Evolutionary conservation across 1,140 invertebrate genomes (phyloP).

Genomic region (Onthophagus taurus): DNA sequence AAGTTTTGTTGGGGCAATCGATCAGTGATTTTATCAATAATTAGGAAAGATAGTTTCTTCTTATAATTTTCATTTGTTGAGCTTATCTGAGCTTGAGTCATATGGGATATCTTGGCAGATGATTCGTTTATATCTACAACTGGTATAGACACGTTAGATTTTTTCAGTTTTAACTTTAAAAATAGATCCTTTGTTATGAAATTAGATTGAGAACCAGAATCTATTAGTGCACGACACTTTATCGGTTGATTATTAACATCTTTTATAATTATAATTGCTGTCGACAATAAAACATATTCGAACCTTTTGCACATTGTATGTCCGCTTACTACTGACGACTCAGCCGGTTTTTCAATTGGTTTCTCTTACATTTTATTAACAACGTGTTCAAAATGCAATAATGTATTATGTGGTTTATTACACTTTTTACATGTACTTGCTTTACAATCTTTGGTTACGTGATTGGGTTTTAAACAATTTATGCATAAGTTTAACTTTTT

Average conservation of each 20-base stretch:
- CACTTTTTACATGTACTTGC: slow-evolving; percentile 1
- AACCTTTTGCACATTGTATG: background rate
- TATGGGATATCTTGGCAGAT: background rate
- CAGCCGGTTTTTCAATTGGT: background rate
- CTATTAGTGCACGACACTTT: slow-evolving; percentile 20
- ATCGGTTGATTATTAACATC: slow-evolving; percentile 14
- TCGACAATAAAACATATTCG: slow-evolving; percentile 19
- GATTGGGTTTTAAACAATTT: slow-evolving; percentile 6
- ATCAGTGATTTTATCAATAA: slow-evolving; percentile 2
- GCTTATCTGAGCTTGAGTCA: background rate
- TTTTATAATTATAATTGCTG: slow-evolving; percentile 20
- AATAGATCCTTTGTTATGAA: slow-evolving; percentile 21
- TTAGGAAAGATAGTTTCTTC: slow-evolving; percentile 7
- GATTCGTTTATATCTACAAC: background rate
- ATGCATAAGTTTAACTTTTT: slow-evolving; percentile 1
- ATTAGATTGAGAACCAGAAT: slow-evolving; percentile 23
- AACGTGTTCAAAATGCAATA: too few species aligned
- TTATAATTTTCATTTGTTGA: slow-evolving; percentile 3
- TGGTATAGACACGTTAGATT: slow-evolving; percentile 1
- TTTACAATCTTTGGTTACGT: background rate
- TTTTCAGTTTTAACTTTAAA: slow-evolving; percentile 12
- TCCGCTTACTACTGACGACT: background rate
- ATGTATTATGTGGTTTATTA: background rate
- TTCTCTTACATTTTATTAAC: background rate
- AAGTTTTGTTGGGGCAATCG: background rate